Percentiles rank a stretch among this genome's conserved stretches.
phyloP scores from a whole-genome alignment of 2,797 vertebrate species.

The Chaetophractus vellerosus region DNA sequence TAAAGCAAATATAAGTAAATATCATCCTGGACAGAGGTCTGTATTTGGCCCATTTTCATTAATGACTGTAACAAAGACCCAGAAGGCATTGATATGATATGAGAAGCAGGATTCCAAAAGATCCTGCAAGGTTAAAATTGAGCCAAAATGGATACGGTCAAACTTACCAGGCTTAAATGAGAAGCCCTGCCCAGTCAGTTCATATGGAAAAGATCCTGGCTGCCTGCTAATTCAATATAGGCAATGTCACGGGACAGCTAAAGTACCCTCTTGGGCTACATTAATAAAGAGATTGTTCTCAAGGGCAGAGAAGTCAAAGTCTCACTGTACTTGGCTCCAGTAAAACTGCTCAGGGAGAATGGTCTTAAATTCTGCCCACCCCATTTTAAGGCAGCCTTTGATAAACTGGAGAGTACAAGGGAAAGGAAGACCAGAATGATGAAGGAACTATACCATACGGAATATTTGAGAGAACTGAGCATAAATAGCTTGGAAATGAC shows the following conservation, averaged over 20 bases:
- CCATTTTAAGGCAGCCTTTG: background rate
- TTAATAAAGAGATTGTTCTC: background rate
- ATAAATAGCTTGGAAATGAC: background rate
- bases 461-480: background rate
- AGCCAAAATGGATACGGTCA: background rate
- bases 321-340: background rate
- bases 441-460: background rate
- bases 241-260: background rate
- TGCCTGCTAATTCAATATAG: background rate
- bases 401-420: background rate
- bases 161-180: background rate
- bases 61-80: slow-evolving; percentile 1
- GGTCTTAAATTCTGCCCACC: background rate
- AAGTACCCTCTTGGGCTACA: background rate
- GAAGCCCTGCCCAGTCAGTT: background rate
- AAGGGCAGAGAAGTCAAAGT: background rate
- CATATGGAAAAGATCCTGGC: accelerated
- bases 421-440: background rate
- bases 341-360: background rate
- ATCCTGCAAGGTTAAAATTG: background rate
- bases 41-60: slow-evolving; percentile 28
- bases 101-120: slow-evolving; percentile 20
- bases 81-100: background rate
- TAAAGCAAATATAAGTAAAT: slow-evolving; percentile 13
- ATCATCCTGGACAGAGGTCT: background rate